These are phyloP conservation scores for Ceratina australensis DNA, from an alignment of 1,140 invertebrate species.

Conservation along the genomic window DNA sequence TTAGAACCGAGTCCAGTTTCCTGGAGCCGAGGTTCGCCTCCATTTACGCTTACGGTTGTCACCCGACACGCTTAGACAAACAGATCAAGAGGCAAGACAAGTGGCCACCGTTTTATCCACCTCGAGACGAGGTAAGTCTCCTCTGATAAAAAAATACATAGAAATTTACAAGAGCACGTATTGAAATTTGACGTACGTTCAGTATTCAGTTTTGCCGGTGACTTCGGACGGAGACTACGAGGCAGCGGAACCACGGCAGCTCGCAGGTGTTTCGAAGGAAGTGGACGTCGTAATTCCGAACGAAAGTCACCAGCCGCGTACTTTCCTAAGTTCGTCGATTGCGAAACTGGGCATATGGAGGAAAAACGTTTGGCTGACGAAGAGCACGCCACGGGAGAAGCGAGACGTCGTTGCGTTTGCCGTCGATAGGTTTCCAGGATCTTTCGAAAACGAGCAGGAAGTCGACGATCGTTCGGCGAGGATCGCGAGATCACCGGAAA, in stretches of 20 bases:
- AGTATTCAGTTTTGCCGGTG: conserved; percentile 38
- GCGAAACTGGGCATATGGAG: conserved; percentile 67
- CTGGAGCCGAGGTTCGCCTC: conserved; percentile 90
- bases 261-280: conserved; percentile 63
- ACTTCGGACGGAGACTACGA: conserved; percentile 62
- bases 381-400: conserved; percentile 50
- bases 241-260: conserved; percentile 69
- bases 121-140: conserved; percentile 56
- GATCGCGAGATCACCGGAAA: conserved; percentile 35
- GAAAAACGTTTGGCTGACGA: conserved; percentile 72
- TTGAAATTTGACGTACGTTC: background rate
- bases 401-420: conserved; percentile 34
- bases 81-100: conserved; percentile 75
- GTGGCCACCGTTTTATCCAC: conserved; percentile 61
- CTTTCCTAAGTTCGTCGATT: conserved; percentile 12
- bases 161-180: background rate
- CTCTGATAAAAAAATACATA: too few species aligned
- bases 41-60: conserved; percentile 90
- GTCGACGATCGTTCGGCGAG: background rate
- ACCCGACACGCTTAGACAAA: conserved; percentile 68
- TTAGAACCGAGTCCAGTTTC: conserved; percentile 90
- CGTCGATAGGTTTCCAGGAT: conserved; percentile 9
- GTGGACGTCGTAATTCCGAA: conserved; percentile 70
- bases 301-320: conserved; percentile 62
- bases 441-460: conserved; percentile 18